Base-by-base conservation (phyloP, 2,888 invertebrate genomes). In the Tipula confusa region DNA sequence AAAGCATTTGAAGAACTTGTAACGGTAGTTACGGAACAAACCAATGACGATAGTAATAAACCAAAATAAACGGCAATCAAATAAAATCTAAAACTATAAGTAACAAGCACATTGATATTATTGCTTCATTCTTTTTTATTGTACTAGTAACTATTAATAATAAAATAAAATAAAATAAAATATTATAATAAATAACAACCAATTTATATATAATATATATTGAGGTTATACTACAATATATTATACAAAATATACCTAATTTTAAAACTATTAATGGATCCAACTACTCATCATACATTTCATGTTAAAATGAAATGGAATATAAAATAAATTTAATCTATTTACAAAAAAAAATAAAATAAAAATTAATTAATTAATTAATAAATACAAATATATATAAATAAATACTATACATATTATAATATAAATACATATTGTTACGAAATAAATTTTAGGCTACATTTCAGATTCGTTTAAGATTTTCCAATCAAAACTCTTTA, bases 1-100 rank as follows among this genome's bases (percentile, higher is more conserved):
- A 93, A 94, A 89, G 97, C 96, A 84, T 95, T 97, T 86, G 96
- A 96, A 87, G 95, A 95, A 87, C 91, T 97, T 87, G 97, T 97
- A 85, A 95, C 95, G 81, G 96, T 96, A 83, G 97, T 97, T 93
- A 95, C 94, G 79, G 94, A 96, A 87, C 96, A 97, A 87, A 93
- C 92, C 86, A 88, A 89, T 85, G 89, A 89, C 85, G 86, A 88
- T 84, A n/a, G n/a, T n/a, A 84, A 84, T 43, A 83, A 84, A 83
- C 24, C 64, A 64, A 64, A 64, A 18, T 64, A 24, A 64, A 64
- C 24, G 64, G 64, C 64, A 64, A 64, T 24, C 24, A 64, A 64
- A 24, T 9, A 64, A n/a, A 24, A 64, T 9, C 64, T 64, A 24
- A 64, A 64, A 24, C 4, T 64, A 64, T 24, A 64, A 64, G 64